Evolutionary conservation across 1,140 invertebrate genomes (phyloP).

Genomic region (Fopius arisanus): DNA sequence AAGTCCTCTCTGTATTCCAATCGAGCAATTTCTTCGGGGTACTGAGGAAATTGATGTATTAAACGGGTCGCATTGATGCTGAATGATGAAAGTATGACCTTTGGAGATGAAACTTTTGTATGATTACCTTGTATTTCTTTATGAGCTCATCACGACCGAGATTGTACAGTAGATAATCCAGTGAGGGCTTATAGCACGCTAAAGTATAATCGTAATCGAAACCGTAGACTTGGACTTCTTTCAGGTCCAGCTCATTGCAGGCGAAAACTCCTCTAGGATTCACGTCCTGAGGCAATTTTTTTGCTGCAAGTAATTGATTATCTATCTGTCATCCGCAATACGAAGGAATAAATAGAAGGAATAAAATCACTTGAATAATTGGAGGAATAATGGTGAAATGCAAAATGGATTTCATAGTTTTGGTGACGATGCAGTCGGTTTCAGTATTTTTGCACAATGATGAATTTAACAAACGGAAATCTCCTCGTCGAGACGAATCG

Average conservation of each 20-base stretch:
- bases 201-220: slow-evolving; percentile 99
- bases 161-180: slow-evolving; percentile 93
- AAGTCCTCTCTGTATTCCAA: slow-evolving; percentile 89
- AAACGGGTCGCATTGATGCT: neutral
- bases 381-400: too few relatives aligned
- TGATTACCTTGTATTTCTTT: slow-evolving; percentile 83
- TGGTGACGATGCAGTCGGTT: too few relatives aligned
- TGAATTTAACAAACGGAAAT: too few relatives aligned
- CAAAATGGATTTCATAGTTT: too few relatives aligned
- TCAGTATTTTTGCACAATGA: too few relatives aligned
- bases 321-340: too few relatives aligned
- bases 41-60: slow-evolving; percentile 71
- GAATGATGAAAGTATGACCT: slow-evolving; percentile 7
- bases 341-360: too few relatives aligned
- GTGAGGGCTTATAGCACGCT: slow-evolving; percentile 90
- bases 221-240: slow-evolving; percentile 93
- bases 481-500: too few relatives aligned
- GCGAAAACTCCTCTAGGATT: slow-evolving; percentile 89
- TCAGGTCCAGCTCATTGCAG: slow-evolving; percentile 94
- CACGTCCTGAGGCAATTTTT: slow-evolving; percentile 87
- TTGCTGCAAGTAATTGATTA: slow-evolving; percentile 71
- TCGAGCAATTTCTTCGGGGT: slow-evolving; percentile 84
- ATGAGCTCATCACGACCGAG: slow-evolving; percentile 88
- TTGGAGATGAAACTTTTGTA: neutral
- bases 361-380: too few relatives aligned